phyloP scores from a whole-genome alignment of 2,888 invertebrate species.

The Tetropium fuscum region DNA sequence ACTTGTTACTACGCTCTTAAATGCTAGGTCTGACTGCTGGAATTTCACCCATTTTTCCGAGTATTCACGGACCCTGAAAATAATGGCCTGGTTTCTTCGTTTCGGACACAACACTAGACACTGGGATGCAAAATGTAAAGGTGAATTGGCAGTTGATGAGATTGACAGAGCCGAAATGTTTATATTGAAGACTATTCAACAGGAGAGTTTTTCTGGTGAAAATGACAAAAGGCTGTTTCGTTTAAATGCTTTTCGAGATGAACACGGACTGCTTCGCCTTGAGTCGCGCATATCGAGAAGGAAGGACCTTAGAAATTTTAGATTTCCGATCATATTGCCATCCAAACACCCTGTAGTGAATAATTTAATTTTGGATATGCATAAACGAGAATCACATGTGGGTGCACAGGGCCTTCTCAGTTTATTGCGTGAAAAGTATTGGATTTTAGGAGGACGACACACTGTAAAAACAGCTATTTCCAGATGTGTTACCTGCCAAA shows the following conservation, averaged over 20 bases:
- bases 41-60: slow-evolving; percentile 33
- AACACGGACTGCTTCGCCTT: not conserved
- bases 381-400: not conserved
- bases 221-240: too few species aligned
- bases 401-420: slow-evolving; percentile 27
- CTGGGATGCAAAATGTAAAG: not conserved
- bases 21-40: slow-evolving; percentile 28
- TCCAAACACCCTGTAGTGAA: not conserved
- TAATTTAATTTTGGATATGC: slow-evolving; percentile 4
- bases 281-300: not conserved
- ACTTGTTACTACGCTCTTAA: not conserved
- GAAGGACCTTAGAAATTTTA: slow-evolving; percentile 3
- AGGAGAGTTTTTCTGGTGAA: not conserved
- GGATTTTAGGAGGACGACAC: slow-evolving; percentile 37
- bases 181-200: not conserved
- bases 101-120: not conserved
- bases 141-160: not conserved
- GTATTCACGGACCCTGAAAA: not conserved
- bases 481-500: slow-evolving; percentile 33
- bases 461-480: slow-evolving; percentile 25
- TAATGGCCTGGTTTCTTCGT: slow-evolving; percentile 12
- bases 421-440: slow-evolving; percentile 36
- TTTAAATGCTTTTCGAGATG: slow-evolving; percentile 9
- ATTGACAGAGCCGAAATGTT: not conserved
- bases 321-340: slow-evolving; percentile 12